A percentile compares a stretch with the other conserved stretches of the same genome.
phyloP scores from a whole-genome alignment of 1,140 invertebrate genomes.

The Drosophila bipectinata region DNA sequence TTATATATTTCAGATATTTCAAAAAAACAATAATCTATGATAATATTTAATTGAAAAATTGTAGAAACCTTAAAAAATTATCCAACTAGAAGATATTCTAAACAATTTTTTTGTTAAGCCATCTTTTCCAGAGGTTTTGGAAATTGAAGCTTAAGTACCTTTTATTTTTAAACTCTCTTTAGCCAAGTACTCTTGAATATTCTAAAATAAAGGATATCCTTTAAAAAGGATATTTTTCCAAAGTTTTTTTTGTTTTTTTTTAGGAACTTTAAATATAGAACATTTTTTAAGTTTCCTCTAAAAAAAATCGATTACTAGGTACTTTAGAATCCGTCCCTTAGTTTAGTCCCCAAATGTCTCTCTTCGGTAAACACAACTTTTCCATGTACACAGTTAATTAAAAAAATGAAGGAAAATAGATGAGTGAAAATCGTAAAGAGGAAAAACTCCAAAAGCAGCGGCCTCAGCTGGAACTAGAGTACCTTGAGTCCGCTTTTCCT shows the following conservation, averaged over 20 bases:
- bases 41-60: too few species aligned
- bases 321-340: background rate
- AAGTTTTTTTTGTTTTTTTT: background rate
- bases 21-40: too few species aligned
- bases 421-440: constrained; percentile 38
- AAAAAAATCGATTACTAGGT: background rate
- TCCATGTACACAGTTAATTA: constrained; percentile 75
- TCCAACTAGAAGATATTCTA: background rate
- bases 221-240: background rate
- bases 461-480: constrained; percentile 45
- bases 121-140: too few species aligned
- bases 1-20: too few species aligned
- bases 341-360: constrained; percentile 1
- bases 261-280: too few species aligned
- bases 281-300: too few species aligned
- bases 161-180: too few species aligned
- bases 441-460: constrained; percentile 23
- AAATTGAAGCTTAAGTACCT: too few species aligned
- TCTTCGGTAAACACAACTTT: constrained; percentile 62
- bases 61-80: too few species aligned
- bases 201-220: too few species aligned
- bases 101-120: too few species aligned
- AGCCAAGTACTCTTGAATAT: too few species aligned
- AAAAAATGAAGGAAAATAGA: constrained; percentile 67
- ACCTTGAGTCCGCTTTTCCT: constrained; percentile 34